phyloP scores from a whole-genome alignment of 2,797 vertebrate species.

The Karalla daura region DNA sequence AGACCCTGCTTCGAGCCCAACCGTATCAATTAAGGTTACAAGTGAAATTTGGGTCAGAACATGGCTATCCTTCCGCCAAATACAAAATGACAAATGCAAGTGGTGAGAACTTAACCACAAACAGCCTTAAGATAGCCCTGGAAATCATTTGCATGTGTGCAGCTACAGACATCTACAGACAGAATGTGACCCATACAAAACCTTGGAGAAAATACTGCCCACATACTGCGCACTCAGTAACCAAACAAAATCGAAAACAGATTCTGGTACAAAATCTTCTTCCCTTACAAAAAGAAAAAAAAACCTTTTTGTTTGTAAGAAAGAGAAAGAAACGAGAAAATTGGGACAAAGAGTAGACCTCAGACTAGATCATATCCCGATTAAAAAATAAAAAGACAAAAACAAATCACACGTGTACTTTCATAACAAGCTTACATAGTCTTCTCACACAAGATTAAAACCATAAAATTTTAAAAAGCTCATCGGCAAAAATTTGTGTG shows the following conservation, averaged over 20 bases:
- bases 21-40: not conserved
- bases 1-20: not conserved
- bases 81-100: constrained; percentile 3
- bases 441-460: constrained; percentile 8
- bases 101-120: constrained; percentile 4
- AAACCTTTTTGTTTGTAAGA: not conserved
- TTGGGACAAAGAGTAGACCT: constrained; percentile 12
- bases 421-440: not conserved
- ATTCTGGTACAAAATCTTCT: constrained; percentile 33
- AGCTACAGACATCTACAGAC: constrained; percentile 17
- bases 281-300: constrained; percentile 12
- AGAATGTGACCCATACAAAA: constrained; percentile 19
- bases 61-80: not conserved
- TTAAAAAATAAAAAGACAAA: not conserved
- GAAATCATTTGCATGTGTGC: constrained; percentile 17
- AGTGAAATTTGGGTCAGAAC: not conserved
- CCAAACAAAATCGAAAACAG: constrained; percentile 47
- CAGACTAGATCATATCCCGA: constrained; percentile 1
- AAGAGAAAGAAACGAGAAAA: not conserved
- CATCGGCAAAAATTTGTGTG: constrained; percentile 8
- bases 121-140: not conserved
- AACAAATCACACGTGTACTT: constrained; percentile 3
- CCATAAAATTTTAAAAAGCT: not conserved
- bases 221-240: constrained; percentile 20
- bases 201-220: constrained; percentile 25